Base-by-base conservation (phyloP, 2,888 invertebrate genomes). In the Graphium colonna region DNA sequence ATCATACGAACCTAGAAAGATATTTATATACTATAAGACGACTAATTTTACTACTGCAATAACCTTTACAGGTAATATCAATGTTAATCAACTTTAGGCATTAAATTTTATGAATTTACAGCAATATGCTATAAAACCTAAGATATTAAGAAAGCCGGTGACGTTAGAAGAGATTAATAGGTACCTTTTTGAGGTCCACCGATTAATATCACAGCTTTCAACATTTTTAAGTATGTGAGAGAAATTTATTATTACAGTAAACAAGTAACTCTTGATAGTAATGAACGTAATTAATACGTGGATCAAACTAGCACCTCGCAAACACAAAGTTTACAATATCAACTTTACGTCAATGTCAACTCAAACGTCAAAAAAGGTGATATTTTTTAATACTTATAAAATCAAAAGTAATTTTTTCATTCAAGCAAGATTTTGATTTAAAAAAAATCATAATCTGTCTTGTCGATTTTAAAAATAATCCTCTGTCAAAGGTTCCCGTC, bases 131-230 rank as follows among this genome's bases (percentile, higher is more conserved):
- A 21, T 21, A 21, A 21, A 21, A 21, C 21, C 5, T 21, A 21
- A 21, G 21, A 18, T 17, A 44, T 47, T 55, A 45, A 13, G n/a
- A 17, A 55, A 48, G 61, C 82, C 81, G 81, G 82, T 77, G 74
- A 77, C 73, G 75, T 75, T 39, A 40, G 44, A 55, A 54, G 18
- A 44, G 15, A 12, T 21, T 42, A 47, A 42, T 13, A 52, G 47
- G 26, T 87, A 96, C 97, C 97, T 93, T 98, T 98, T 79, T 96
- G 95, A 0, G 97, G 97, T 3, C 98, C 98, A 16, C 98, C 98
- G 62, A 98, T 95, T 61, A 98, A 89, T 77, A 98, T 97, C 10
- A 98, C 94, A 48, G 97, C 96, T 86, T 96, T 96, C 58, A 95
- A 79, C 93, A 95, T 94, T 56, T 52, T 66, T 47, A 39, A 43